Evolutionary conservation across 2,113 vertebrate species (phyloP).

Genomic region (Mustelus asterias): DNA sequence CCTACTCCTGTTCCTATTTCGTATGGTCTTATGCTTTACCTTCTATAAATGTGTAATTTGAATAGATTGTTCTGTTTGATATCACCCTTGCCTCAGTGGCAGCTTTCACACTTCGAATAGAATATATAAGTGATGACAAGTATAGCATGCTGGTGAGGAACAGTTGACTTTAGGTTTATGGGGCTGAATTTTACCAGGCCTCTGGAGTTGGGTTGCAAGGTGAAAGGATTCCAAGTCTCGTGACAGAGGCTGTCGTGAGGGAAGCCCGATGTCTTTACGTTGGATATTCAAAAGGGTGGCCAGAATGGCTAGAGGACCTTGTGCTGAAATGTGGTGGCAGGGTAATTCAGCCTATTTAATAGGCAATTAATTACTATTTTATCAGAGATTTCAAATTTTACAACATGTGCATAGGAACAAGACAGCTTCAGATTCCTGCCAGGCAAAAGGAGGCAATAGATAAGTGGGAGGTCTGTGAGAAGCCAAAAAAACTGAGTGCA

Average conservation of each 20-base stretch:
- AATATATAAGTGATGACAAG: not conserved
- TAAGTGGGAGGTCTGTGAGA: no score
- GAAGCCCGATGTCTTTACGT: not conserved
- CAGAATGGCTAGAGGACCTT: not conserved
- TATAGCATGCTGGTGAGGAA: not conserved
- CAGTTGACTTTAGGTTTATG: not conserved
- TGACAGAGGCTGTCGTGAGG: not conserved
- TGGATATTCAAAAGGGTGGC: not conserved
- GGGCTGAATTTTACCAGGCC: not conserved
- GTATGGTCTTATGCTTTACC: no score
- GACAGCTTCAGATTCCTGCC: no score
- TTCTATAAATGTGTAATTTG: not conserved
- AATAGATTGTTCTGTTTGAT: not conserved
- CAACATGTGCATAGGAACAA: no score
- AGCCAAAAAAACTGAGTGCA: no score
- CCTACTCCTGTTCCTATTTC: no score
- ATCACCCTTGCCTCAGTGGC: not conserved
- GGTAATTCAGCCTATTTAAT: no score
- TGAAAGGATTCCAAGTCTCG: not conserved
- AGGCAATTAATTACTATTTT: no score
- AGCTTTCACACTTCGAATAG: not conserved
- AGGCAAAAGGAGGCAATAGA: no score
- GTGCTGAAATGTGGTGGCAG: no score
- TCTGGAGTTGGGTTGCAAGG: not conserved
- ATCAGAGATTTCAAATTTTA: no score